Evolutionary conservation across 2,888 invertebrate species (phyloP), one percentile per base, ranked within the genome.

Genomic region (Ophonus ardosiacus): DNA sequence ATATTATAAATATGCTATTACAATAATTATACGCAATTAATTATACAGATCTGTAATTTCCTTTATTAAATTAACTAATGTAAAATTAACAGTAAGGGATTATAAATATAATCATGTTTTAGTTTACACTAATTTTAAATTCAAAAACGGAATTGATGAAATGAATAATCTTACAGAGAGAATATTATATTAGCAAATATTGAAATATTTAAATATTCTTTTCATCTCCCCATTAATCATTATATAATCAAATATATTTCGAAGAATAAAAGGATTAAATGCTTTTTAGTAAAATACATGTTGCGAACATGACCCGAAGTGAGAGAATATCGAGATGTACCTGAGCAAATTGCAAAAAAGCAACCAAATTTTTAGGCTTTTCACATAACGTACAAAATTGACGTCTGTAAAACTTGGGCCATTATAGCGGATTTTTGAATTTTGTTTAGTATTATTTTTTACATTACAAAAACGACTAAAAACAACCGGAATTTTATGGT

Each of bases 41-140:
- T 74, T 74, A 74, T 43, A 74, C 43, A 43, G 8, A 74, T 74
- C 43, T 74, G 71, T 18, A 74, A 74, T 71, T 17, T 74, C 71
- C 71, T 74, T 74, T 40, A 74, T 74, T 43, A 43, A 74, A 74
- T 74, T 74, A 43, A 17, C 71, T 43, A 43, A 43, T 18, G 17
- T 74, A 13, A 40, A 10, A 71, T 43, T 43, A 40, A 43, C 71
- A 21, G 43, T 13, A 74, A 74, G 40, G 31, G n/a, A 17, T 18
- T 40, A 74, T 43, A 18, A 68, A 43, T 74, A 17, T 43, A 10
- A 40, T 68, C 15, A 40, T n/a, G 24, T 63, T 63, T 63, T 21
- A 63, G 21, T 24, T 63, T 24, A 24, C 24, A 63, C 38, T 51
- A 74, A 74, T 74, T 51, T 43, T 2, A 18, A 74, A 74, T 74